A percentile compares a stretch with the other conserved stretches of the same genome.
Evolutionary conservation across 2,888 invertebrate genomes (phyloP).

Genomic region (Creontiades dilutus): DNA sequence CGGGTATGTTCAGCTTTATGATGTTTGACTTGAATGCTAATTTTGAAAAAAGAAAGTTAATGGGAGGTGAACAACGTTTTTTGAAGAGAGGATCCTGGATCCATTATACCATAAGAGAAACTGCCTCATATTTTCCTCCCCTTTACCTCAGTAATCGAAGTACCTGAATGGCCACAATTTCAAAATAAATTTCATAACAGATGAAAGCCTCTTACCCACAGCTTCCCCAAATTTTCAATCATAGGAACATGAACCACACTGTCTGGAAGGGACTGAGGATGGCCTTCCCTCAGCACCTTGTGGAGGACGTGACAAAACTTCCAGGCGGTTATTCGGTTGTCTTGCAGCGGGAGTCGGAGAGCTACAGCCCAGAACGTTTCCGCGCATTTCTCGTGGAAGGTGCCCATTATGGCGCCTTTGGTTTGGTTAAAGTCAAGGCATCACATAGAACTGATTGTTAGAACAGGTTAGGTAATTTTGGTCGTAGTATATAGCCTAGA

Average conservation of each 20-base stretch:
- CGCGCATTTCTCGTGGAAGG: slow-evolving; percentile 94
- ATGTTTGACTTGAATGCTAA: too few relatives aligned
- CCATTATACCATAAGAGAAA: too few relatives aligned
- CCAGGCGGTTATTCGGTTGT: slow-evolving; percentile 98
- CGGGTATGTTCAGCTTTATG: too few relatives aligned
- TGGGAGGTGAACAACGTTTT: too few relatives aligned
- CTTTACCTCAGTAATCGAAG: too few relatives aligned
- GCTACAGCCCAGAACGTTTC: slow-evolving; percentile 92
- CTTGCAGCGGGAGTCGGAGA: slow-evolving; percentile 88
- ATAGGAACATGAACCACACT: slow-evolving; percentile 89
- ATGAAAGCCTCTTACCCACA: slow-evolving; percentile 87
- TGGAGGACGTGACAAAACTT: slow-evolving; percentile 99
- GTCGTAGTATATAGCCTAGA: too few relatives aligned
- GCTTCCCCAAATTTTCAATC: slow-evolving; percentile 91
- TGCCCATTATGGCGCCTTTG: slow-evolving; percentile 92
- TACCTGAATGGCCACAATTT: too few relatives aligned
- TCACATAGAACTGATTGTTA: background rate
- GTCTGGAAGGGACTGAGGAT: slow-evolving; percentile 90
- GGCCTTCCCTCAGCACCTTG: slow-evolving; percentile 96
- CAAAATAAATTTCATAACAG: too few relatives aligned
- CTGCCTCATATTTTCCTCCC: too few relatives aligned
- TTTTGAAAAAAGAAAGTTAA: too few relatives aligned
- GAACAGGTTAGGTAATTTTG: too few relatives aligned
- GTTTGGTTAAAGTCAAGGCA: background rate
- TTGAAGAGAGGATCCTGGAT: too few relatives aligned